Evolutionary conservation across 1,140 invertebrate genomes (phyloP), one percentile per base, ranked within the genome.

Genomic region (Meloidogyne exigua): DNA sequence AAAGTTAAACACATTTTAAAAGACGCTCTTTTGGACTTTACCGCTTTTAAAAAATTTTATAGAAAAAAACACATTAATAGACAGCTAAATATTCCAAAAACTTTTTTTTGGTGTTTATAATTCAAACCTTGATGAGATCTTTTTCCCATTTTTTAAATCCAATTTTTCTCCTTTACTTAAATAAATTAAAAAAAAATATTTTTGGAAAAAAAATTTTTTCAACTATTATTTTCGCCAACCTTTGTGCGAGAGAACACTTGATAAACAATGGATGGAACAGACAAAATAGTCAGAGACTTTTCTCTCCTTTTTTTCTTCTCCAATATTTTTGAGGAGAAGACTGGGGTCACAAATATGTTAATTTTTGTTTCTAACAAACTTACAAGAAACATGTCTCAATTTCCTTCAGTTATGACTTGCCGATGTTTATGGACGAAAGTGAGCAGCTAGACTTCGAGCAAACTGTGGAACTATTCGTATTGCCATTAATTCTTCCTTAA

Each of bases 401-500:
- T n/a, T n/a, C 3, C 9, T 57, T 57, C 44, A n/a, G 21, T 9
- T 57, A n/a, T 57, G 49, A 57, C 18, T n/a, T n/a, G 49, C 49
- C 49, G 18, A 57, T n/a, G 15, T 57, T 57, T n/a, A 57, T n/a
- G 18, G 49, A n/a, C 49, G 49, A n/a, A 57, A 57, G 7, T 57
- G 49, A 57, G 49, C 49, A n/a, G 49, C 49, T 21, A 73, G 21
- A 62, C 72, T 65, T 0, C 26, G 72, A 9, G 72, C 23, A 36
- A 65, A 79, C 36, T 68, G 44, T 32, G 65, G 63, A 57, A 67
- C 76, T 7, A 79, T 26, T 18, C 78, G 80, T 28, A 57, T 66
- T 42, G 81, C 81, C 81, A 82, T 82, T 23, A 63, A 36, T 62
- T 82, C 81, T 36, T 82, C 81, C 80, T 81, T 39, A 39, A 39